These are phyloP conservation scores for Chydorus sphaericus DNA, from an alignment of 2,888 invertebrate genomes.

Conservation along the genomic window DNA sequence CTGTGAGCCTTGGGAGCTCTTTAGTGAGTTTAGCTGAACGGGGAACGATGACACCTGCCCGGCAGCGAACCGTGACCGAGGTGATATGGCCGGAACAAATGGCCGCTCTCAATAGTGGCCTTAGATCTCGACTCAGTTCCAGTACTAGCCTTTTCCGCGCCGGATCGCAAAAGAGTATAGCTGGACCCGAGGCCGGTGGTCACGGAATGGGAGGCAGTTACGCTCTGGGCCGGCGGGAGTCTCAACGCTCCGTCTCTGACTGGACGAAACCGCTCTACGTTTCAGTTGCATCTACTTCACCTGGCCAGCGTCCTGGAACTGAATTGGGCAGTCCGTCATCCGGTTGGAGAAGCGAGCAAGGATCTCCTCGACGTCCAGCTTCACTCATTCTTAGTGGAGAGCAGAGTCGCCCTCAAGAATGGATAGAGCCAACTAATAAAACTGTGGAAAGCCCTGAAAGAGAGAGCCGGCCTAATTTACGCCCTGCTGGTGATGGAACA, in stretches of 20 bases:
- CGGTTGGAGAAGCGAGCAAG: slow-evolving; percentile 4
- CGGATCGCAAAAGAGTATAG: slow-evolving; percentile 12
- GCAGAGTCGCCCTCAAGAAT: background rate
- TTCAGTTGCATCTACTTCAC: background rate
- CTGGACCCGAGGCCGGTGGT: background rate
- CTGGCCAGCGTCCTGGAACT: background rate
- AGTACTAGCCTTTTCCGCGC: slow-evolving; percentile 12
- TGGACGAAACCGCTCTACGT: slow-evolving; percentile 1
- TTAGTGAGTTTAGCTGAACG: slow-evolving; percentile 10
- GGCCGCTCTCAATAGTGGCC: slow-evolving; percentile 6
- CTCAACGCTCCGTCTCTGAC: slow-evolving; percentile 12
- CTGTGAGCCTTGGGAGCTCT: slow-evolving; percentile 9
- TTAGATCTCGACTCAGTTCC: slow-evolving; percentile 12
- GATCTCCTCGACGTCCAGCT: slow-evolving; percentile 11
- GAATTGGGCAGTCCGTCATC: background rate
- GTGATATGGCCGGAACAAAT: slow-evolving; percentile 12
- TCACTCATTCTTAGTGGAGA: slow-evolving; percentile 8
- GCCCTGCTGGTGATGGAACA: background rate
- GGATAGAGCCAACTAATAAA: background rate
- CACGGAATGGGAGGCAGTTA: slow-evolving; percentile 1
- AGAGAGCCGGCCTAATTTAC: background rate
- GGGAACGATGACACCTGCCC: slow-evolving; percentile 13
- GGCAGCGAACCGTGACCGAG: slow-evolving; percentile 14
- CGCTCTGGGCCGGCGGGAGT: slow-evolving; percentile 3
- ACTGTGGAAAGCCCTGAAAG: background rate